Evolutionary conservation across 2,113 vertebrate species (phyloP), one percentile per base, ranked within the genome.

Genomic region (Cottus gobio): DNA sequence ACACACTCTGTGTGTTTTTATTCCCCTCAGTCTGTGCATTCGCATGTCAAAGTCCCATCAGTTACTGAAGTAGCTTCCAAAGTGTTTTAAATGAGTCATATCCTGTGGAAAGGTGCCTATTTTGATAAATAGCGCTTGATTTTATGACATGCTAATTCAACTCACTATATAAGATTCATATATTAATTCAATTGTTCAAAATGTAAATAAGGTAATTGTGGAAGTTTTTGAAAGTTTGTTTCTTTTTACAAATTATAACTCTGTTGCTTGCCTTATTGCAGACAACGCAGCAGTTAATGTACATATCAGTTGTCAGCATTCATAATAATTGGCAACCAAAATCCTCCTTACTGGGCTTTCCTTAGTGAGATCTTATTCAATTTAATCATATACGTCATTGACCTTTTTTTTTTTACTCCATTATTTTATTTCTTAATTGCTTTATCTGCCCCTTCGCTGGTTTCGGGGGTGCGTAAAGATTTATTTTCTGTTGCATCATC

Each of bases 21-120:
- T 54, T 26, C 52, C 52, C n/a, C n/a, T 56, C 4, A 4, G 26
- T 4, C 26, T 42, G 56, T 44, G n/a, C 37, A n/a, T 65, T 22
- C 2, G 69, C 67, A 16, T 22, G 8, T 50, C 24, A 10, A 48
- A 46, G 16, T 61, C 58, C 70, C 5, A 16, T 69, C n/a, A 50
- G 10, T 58, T 64, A 10, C 37, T 34, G 36, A 58, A 67, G 28
- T 63, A 15, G 11, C 58, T 77, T 77, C 4, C 9, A 48, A 64
- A 26, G n/a, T 74, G 52, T 71, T 84, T 64, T 7, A 52, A 44
- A 22, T 5, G 3, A 60, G 58, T 65, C 26, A 0, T 63, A 79
- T 75, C 60, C 60, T 63, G 87, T 80, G 57, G 84, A 65, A 54
- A 87, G 75, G 92, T 85, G 50, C 65, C 56, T 76, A 1, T 68